Conservation (phyloP, 2,113 vertebrate species). For the Pseudorhombus dupliciocellatus region DNA sequence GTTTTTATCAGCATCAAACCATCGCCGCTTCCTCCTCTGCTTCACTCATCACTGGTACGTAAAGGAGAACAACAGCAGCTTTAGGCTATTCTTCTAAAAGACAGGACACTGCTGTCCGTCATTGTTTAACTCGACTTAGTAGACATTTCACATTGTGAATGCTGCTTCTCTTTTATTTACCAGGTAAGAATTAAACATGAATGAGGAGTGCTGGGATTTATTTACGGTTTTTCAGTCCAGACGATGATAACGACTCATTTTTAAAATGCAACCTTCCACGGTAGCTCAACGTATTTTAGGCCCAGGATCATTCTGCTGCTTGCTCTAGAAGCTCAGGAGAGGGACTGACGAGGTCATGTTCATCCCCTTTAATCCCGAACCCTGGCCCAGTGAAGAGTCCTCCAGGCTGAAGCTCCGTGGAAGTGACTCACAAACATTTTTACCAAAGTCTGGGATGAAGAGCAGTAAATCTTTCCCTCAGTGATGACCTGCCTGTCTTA, state of each 20-base stretch:
- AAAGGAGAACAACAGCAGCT: constrained; percentile 37
- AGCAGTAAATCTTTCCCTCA: not conserved
- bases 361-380: no score
- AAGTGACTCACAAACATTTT: constrained; percentile 10
- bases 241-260: not conserved
- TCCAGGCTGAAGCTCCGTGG: not conserved
- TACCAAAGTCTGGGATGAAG: constrained; percentile 13
- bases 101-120: not conserved
- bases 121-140: not conserved
- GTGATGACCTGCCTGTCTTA: constrained; percentile 13
- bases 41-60: constrained; percentile 17
- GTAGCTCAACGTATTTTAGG: no score
- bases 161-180: constrained; percentile 50
- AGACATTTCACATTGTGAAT: not conserved
- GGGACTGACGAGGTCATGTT: no score
- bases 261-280: not conserved
- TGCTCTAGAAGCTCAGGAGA: no score
- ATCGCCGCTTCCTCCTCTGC: not conserved
- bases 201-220: not conserved
- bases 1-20: not conserved
- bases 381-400: no score
- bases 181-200: constrained; percentile 16
- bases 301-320: no score
- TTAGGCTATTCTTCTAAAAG: not conserved
- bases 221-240: constrained; percentile 26